Evolutionary conservation across 2,113 vertebrate species (phyloP), one percentile per base, ranked within the genome.

Genomic region (Monopterus albus): DNA sequence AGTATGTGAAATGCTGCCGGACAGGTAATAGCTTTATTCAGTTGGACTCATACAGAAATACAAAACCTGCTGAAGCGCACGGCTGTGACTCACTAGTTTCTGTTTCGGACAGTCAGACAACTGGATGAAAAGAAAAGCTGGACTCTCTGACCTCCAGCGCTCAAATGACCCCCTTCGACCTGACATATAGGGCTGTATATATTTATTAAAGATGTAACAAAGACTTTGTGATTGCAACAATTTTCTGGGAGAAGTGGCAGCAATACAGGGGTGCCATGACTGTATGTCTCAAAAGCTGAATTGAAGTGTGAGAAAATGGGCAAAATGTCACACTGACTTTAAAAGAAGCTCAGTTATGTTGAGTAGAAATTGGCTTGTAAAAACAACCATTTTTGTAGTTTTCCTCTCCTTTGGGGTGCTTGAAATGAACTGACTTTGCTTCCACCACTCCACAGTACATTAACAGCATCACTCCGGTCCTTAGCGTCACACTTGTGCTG

Each of bases 111-210:
- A 47, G 23, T 38, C 51, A 38, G 59, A 45, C 64, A 52, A 40
- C 38, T 20, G 61, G 35, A 26, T 29, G 42, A 62, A 57, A n/a
- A 21, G 49, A 35, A 63, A 38, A 20, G 36, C 5, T 29, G 50
- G 5, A 17, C 6, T 58, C 71, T 69, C 39, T 36, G 66, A 23
- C 49, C 55, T 66, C 47, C 7, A 11, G 55, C 55, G 13, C 26
- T 58, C 47, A 31, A n/a, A 66, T 23, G 33, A 28, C 50, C 55
- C 31, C 56, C n/a, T 45, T 52, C 25, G 20, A 52, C 38, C 63
- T 52, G 62, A 63, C 73, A n/a, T n/a, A n/a, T n/a, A 15, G 18
- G 0, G 43, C 50, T 40, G 45, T 29, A 20, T 49, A 50, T 35
- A 39, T 40, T 66, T 46, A 67, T 56, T 26, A 51, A 51, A 18